Percentiles rank a stretch among this genome's conserved stretches.
phyloP scores from a whole-genome alignment of 2,797 vertebrate species.

The Cyclura pinguis region DNA sequence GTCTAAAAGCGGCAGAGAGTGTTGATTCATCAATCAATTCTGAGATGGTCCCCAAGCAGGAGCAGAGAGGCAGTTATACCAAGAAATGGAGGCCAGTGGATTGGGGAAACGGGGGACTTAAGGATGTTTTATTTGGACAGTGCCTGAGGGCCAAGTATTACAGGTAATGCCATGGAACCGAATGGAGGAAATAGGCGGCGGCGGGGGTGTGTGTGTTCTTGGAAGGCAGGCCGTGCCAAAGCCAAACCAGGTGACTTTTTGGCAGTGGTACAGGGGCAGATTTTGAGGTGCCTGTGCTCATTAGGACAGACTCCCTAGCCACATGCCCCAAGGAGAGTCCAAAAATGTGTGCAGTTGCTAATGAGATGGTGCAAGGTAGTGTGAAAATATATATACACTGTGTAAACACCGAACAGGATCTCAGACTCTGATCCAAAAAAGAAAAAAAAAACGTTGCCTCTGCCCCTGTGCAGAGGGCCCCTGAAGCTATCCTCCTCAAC shows the following conservation, averaged over 20 bases:
- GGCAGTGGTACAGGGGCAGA: not conserved
- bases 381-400: too few relatives aligned
- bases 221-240: not conserved
- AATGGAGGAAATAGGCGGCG: not conserved
- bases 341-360: too few relatives aligned
- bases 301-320: not conserved
- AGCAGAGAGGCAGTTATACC: not conserved
- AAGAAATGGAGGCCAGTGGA: not conserved
- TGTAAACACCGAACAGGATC: too few relatives aligned
- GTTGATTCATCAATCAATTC: constrained; percentile 13
- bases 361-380: too few relatives aligned
- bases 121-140: not conserved
- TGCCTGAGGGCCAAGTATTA: not conserved
- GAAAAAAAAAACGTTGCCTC: too few relatives aligned
- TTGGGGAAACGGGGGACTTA: not conserved
- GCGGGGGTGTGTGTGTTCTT: not conserved
- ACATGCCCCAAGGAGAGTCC: not conserved
- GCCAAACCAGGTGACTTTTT: not conserved
- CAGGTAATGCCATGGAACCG: not conserved
- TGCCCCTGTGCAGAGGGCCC: not conserved
- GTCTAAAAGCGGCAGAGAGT: constrained; percentile 2
- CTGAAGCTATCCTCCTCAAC: not conserved
- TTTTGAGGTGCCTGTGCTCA: not conserved
- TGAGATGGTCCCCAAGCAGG: not conserved
- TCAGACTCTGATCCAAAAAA: too few relatives aligned